Conservation (phyloP, 2,113 vertebrate species). For the Amia ocellicauda region DNA sequence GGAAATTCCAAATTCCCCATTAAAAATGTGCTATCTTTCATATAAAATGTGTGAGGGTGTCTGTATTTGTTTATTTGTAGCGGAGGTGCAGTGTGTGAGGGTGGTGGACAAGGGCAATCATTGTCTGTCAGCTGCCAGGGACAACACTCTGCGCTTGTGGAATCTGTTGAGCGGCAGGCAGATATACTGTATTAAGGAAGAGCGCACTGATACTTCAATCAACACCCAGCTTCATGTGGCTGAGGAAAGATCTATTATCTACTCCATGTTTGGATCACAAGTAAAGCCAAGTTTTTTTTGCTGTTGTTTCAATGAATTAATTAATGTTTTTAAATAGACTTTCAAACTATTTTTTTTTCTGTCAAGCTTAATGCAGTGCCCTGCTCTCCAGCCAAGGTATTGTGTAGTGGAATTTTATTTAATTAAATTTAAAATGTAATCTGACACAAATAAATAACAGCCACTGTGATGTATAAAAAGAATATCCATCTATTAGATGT, state of each 20-base stretch:
- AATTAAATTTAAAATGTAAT: too few species aligned
- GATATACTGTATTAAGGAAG: slow-evolving; percentile 52
- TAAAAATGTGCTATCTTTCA: too few species aligned
- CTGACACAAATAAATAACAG: too few species aligned
- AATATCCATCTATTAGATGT: too few species aligned
- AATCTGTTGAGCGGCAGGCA: slow-evolving; percentile 57
- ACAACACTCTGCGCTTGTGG: slow-evolving; percentile 65
- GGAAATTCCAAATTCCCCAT: too few species aligned
- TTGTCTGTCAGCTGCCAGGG: slow-evolving; percentile 65
- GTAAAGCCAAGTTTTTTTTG: slow-evolving; percentile 36
- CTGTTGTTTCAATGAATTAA: too few species aligned
- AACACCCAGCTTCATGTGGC: slow-evolving; percentile 47
- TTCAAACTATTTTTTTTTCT: too few species aligned
- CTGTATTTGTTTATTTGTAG: slow-evolving; percentile 37
- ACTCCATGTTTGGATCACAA: slow-evolving; percentile 56
- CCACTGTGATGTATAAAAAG: too few species aligned
- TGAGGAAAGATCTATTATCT: slow-evolving; percentile 47
- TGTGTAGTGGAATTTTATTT: too few species aligned
- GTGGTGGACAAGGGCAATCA: slow-evolving; percentile 43
- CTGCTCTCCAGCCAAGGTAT: too few species aligned
- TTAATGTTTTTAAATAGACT: too few species aligned
- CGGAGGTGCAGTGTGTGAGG: slow-evolving; percentile 54
- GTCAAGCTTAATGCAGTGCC: too few species aligned
- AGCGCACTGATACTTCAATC: slow-evolving; percentile 21
- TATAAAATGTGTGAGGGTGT: background rate